Percentiles rank a stretch among this genome's conserved stretches.
These are phyloP conservation scores for Hypomecis punctinalis DNA, from an alignment of 2,888 invertebrate genomes.

Conservation along the genomic window DNA sequence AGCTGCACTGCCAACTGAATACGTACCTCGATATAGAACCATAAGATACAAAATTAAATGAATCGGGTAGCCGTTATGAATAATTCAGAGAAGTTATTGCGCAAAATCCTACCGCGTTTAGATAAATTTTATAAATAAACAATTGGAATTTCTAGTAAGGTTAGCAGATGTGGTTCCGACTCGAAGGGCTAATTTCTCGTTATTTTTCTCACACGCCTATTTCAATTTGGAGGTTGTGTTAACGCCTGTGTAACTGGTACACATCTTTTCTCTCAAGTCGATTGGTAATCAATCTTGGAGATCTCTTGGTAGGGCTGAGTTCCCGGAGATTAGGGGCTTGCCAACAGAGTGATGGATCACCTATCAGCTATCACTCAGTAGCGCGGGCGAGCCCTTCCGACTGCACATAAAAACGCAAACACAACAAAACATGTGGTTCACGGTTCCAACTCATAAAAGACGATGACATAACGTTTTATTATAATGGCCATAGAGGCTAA, in stretches of 20 bases:
- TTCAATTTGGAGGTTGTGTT: background rate
- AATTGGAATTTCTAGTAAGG: background rate
- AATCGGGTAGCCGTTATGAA: slow-evolving; percentile 4
- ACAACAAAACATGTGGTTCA: slow-evolving; percentile 15
- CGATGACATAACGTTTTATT: slow-evolving; percentile 41
- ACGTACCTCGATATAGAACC: background rate
- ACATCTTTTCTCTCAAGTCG: slow-evolving; percentile 25
- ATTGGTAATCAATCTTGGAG: slow-evolving; percentile 38
- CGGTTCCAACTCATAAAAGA: slow-evolving; percentile 29
- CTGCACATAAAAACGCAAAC: slow-evolving; percentile 22
- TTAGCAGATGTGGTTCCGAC: background rate
- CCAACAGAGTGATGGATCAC: slow-evolving; percentile 38
- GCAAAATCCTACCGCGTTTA: slow-evolving; percentile 6
- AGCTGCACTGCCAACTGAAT: slow-evolving; percentile 23
- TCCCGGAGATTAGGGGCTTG: slow-evolving; percentile 32
- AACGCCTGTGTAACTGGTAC: slow-evolving; percentile 19
- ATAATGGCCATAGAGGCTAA: slow-evolving; percentile 42
- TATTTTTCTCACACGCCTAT: background rate
- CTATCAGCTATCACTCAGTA: slow-evolving; percentile 27
- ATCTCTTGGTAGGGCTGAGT: slow-evolving; percentile 30
- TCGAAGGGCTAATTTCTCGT: slow-evolving; percentile 8
- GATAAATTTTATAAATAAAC: slow-evolving; percentile 1
- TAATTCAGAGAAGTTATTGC: slow-evolving; percentile 18
- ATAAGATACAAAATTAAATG: slow-evolving; percentile 11
- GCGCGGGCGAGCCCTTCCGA: slow-evolving; percentile 5